Evolutionary conservation across 2,888 invertebrate species (phyloP), one percentile per base, ranked within the genome.

Genomic region (Balanococcus diminutus): DNA sequence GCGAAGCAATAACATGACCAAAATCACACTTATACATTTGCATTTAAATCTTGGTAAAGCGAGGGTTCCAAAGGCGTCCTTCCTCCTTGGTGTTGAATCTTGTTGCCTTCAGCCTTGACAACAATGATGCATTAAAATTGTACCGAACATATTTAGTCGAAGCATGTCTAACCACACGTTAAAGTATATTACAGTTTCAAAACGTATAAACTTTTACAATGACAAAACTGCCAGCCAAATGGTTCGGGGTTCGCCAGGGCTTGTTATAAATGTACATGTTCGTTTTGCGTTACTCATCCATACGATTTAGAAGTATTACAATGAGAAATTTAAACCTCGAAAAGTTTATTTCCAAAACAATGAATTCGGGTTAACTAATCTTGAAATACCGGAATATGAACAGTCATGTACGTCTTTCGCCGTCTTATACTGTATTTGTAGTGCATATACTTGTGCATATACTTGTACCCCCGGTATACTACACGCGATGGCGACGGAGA

Each of bases 291-390:
- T 11, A n/a, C 16, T 22, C 75, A 22, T 79, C 36, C 75, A 36
- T 36, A 36, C 75, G 75, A 36, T 79, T 36, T 32, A 79, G 28
- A 32, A 36, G 75, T 79, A 36, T 36, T 14, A 79, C 75, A 36
- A 79, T 79, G 75, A 79, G 75, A 79, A 79, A 79, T 79, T 79
- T 36, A 79, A 79, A 79, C 75, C 75, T 79, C 75, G 75, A 79
- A 79, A 79, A 79, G 32, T 79, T 79, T 79, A 79, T 79, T 79
- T 79, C 75, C 75, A 79, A 79, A 79, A 79, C 75, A 79, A 79
- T 79, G 75, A 79, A 79, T 79, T 79, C 36, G 75, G 75, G 75
- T 79, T 79, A 79, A 79, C 75, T 79, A 79, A 79, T 79, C 75
- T 79, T 79, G 75, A 79, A 79, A 79, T 79, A 79, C 36, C 75